These are phyloP conservation scores for Psammodynastes pulverulentus DNA, from an alignment of 2,113 vertebrate genomes.

Conservation along the genomic window DNA sequence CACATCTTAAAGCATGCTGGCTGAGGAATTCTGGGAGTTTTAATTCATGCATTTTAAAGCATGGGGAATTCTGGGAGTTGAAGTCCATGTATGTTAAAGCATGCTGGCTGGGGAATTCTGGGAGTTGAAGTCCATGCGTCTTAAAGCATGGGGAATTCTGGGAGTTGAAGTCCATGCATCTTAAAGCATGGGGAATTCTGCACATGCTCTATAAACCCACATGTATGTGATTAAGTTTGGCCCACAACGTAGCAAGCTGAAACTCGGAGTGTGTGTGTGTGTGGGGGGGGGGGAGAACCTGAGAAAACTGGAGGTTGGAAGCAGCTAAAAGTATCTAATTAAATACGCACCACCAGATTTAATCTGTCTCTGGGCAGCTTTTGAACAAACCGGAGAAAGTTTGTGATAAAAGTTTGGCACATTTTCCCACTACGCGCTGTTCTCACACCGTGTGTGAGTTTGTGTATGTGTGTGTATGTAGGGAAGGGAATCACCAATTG, in stretches of 20 bases:
- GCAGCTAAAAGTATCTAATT: background rate
- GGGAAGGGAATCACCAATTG: background rate
- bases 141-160: background rate
- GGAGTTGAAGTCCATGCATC: background rate
- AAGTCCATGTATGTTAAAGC: too few species aligned
- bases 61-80: too few species aligned
- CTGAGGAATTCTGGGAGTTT: background rate
- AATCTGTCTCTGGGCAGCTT: background rate
- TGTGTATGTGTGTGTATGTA: background rate
- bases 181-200: background rate
- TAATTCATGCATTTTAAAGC: background rate
- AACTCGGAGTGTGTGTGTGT: accelerated
- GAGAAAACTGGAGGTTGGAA: background rate
- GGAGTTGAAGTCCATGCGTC: too few species aligned
- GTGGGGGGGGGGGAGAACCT: too few species aligned
- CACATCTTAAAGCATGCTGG: too few species aligned
- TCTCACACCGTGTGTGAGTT: background rate
- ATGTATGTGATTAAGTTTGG: background rate
- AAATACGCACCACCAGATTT: background rate
- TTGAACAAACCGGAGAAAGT: background rate
- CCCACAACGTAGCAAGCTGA: background rate
- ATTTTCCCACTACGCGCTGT: background rate
- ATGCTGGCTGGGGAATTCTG: too few species aligned
- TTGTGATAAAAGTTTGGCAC: background rate
- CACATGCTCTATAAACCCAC: background rate